A percentile compares a stretch with the other conserved stretches of the same genome.
Conservation (phyloP, 2,113 vertebrate species). For the Stigmatopora nigra region DNA sequence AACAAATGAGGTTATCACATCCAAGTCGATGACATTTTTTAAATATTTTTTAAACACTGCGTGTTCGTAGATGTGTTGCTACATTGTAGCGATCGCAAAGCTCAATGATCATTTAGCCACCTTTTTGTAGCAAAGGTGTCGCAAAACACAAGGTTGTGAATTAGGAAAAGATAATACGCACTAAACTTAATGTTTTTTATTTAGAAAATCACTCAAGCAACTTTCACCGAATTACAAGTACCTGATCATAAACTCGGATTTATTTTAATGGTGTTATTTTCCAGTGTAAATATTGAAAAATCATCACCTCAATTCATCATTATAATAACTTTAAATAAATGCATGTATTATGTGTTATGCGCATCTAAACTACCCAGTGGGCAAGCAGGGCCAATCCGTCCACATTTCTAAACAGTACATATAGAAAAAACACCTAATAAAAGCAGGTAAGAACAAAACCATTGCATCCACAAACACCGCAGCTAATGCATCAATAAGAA, state of each 20-base stretch:
- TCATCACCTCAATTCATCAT: no score
- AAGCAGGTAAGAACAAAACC: not conserved
- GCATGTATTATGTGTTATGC: no score
- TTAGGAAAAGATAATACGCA: no score
- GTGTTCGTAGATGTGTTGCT: conserved; percentile 1
- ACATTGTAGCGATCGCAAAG: conserved; percentile 14
- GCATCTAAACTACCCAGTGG: no score
- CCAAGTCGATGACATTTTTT: not conserved
- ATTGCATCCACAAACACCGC: not conserved
- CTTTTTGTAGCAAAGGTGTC: not conserved
- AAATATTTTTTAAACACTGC: not conserved
- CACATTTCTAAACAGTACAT: no score
- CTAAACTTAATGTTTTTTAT: not conserved
- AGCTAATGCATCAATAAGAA: not conserved
- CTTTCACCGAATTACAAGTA: not conserved
- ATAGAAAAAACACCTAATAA: not conserved
- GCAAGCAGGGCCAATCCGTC: no score
- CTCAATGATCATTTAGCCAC: not conserved
- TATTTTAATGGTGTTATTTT: no score
- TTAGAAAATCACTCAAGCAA: not conserved
- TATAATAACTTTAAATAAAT: no score
- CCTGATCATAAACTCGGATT: no score
- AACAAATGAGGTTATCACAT: accelerated
- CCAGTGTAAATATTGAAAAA: no score
- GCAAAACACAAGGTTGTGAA: not conserved